These are phyloP conservation scores for Physocephala rufipes DNA, from an alignment of 2,888 invertebrate species.

Conservation along the genomic window DNA sequence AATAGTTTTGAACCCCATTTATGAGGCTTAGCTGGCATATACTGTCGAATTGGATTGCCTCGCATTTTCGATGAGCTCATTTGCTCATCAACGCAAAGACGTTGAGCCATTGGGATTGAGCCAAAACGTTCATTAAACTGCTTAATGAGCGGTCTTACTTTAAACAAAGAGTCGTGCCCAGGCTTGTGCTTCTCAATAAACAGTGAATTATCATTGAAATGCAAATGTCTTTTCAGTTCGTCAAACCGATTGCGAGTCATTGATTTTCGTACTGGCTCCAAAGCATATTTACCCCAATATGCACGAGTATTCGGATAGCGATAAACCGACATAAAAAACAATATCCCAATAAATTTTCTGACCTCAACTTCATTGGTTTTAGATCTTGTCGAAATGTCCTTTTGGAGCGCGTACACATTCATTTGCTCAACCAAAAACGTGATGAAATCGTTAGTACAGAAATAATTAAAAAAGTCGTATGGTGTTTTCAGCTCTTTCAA, in stretches of 20 bases:
- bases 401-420: conserved; percentile 25
- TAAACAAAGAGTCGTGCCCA: conserved; percentile 14
- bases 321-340: conserved; percentile 21
- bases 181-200: not conserved
- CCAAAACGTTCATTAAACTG: conserved; percentile 14
- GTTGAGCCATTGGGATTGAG: conserved; percentile 4
- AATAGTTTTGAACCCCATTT: conserved; percentile 15
- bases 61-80: conserved; percentile 8
- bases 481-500: conserved; percentile 23
- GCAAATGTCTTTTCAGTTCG: conserved; percentile 1
- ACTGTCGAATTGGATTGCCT: not conserved
- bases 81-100: conserved; percentile 21
- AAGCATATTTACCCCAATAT: conserved; percentile 18
- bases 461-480: conserved; percentile 9
- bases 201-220: conserved; percentile 17
- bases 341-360: conserved; percentile 20
- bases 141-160: conserved; percentile 19
- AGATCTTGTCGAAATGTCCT: conserved; percentile 18
- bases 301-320: conserved; percentile 14
- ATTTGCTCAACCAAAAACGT: conserved; percentile 24
- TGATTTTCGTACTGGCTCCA: conserved; percentile 15
- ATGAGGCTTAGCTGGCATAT: conserved; percentile 10
- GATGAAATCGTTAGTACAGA: too few species aligned
- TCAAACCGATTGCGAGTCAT: conserved; percentile 23
- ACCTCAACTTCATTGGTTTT: conserved; percentile 17